Evolutionary conservation across 2,797 vertebrate genomes (phyloP), one percentile per base, ranked within the genome.

Genomic region (Sebastes trivittatus): DNA sequence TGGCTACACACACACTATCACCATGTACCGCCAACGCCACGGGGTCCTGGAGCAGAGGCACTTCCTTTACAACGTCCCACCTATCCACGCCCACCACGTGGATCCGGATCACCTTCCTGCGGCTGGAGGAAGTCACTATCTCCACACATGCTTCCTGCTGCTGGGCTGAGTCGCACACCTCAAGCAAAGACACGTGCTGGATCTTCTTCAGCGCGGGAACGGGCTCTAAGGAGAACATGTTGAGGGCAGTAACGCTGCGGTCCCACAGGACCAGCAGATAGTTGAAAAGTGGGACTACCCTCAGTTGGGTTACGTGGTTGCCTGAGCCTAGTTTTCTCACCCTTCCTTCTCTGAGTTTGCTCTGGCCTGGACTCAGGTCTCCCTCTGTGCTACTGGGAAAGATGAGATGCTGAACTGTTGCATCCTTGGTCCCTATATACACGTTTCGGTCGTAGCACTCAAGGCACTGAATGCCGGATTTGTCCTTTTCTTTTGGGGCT

Each of bases 191-290:
- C 25, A 95, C 87, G 0, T 95, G 89, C 63, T 89, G 93, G 88
- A 96, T 93, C 87, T 89, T 94, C 80, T 94, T 94, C 75, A 95
- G 80, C 7, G 73, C 32, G 1, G 85, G 75, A 59, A 94, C 23
- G 2, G 89, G 90, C 58, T 96, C 93, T 34, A 94, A 81, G 80
- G 92, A 95, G 90, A 95, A 95, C 94, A 95, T 95, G 94, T 95
- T 94, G 54, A 95, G 80, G 52, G 84, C 92, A 2, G 61, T 78
- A 52, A 96, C 3, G 55, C 92, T 90, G 7, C 88, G 78, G 34
- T 95, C 93, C 87, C 93, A 95, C 61, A 95, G 90, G 52, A 94
- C 90, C 27, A 96, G 84, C 72, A 96, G 92, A 77, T 95, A 94
- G 92, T 95, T 95, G 76, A 93, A 92, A 75, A 94, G 59, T n/a